Evolutionary conservation across 1,140 invertebrate species (phyloP).

Genomic region (Orchestia grillus): DNA sequence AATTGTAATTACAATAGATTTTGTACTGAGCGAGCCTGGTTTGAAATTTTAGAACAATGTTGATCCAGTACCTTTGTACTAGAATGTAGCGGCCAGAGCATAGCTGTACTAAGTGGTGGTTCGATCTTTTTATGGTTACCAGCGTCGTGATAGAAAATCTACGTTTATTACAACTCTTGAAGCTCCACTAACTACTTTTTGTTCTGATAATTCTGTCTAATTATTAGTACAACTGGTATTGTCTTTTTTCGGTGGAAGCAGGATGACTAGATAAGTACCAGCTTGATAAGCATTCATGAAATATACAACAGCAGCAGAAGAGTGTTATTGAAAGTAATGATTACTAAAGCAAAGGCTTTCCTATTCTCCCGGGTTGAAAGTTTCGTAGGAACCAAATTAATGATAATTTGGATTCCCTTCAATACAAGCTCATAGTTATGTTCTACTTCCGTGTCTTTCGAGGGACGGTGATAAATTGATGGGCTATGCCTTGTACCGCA

Average conservation of each 20-base stretch:
- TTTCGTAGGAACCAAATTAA: not conserved
- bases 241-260: not conserved
- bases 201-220: not conserved
- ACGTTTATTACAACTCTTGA: not conserved
- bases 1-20: too few species aligned
- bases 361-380: not conserved
- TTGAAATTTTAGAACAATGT: not conserved
- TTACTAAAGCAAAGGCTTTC: not conserved
- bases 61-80: not conserved
- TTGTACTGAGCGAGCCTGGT: not conserved
- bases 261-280: not conserved
- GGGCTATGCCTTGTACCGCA: not conserved
- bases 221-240: not conserved
- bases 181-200: not conserved
- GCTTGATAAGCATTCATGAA: not conserved
- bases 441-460: not conserved
- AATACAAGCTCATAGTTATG: not conserved
- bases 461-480: not conserved
- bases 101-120: not conserved
- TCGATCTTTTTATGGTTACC: not conserved
- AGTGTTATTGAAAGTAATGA: not conserved
- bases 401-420: not conserved
- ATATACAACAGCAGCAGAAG: not conserved
- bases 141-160: not conserved
- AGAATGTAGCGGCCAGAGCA: not conserved